Evolutionary conservation across 2,797 vertebrate genomes (phyloP).

Genomic region (Ispidina picta): DNA sequence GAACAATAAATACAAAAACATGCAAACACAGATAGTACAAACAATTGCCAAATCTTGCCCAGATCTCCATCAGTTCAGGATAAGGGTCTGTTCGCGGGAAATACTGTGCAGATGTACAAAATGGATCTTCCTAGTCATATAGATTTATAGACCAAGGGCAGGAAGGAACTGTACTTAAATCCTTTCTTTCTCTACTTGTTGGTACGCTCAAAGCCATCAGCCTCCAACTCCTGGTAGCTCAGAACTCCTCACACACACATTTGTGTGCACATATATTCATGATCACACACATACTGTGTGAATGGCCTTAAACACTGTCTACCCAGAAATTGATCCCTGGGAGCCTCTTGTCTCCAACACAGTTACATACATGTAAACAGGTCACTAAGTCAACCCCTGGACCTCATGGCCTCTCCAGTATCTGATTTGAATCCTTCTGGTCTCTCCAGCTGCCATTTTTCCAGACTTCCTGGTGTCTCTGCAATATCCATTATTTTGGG

Average conservation of each 20-base stretch:
- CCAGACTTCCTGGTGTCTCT: neutral
- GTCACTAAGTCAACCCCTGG: neutral
- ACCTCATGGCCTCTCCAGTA: neutral
- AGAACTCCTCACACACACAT: neutral
- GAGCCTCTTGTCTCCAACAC: neutral
- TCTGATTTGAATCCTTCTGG: neutral
- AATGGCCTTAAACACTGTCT: neutral
- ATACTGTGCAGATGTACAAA: neutral
- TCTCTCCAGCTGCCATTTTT: neutral
- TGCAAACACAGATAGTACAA: neutral
- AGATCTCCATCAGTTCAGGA: neutral
- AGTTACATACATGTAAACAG: neutral
- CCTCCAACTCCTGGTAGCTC: neutral
- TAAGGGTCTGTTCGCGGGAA: neutral
- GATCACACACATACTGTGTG: fast-evolving
- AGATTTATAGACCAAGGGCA: neutral
- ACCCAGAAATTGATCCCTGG: neutral
- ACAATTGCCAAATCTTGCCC: neutral
- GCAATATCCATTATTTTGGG: neutral
- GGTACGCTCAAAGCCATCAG: neutral
- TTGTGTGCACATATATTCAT: fast-evolving
- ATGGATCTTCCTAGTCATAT: neutral
- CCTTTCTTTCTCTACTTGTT: neutral
- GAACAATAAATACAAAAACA: neutral
- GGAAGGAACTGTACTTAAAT: neutral